phyloP scores from a whole-genome alignment of 2,113 vertebrate species.

The Lota lota region DNA sequence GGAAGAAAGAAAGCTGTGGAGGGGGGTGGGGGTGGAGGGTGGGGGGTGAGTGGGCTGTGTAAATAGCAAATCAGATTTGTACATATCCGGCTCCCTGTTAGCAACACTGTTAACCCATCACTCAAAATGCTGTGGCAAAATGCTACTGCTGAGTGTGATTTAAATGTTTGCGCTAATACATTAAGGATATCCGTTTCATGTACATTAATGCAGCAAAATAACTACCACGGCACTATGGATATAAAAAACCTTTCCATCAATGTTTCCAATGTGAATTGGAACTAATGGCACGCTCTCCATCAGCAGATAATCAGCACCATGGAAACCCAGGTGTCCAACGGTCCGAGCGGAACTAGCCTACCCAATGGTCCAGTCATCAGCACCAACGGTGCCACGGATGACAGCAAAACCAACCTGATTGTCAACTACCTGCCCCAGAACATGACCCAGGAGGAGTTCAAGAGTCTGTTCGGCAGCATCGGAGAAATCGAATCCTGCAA shows the following conservation, averaged over 20 bases:
- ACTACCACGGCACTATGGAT: neutral
- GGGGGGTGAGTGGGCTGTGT: neutral
- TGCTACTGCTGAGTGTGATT: no score
- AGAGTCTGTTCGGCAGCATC: constrained; percentile 93
- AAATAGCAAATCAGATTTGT: constrained; percentile 49
- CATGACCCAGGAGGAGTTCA: constrained; percentile 97
- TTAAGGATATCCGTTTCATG: no score
- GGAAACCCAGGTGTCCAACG: constrained; percentile 96
- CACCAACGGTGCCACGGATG: constrained; percentile 83
- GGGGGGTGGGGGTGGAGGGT: neutral
- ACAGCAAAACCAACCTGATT: constrained; percentile 97
- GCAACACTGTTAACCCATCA: constrained; percentile 29
- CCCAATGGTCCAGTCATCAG: constrained; percentile 89
- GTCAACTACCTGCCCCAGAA: constrained; percentile 98
- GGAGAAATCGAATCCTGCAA: constrained; percentile 97
- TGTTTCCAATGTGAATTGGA: constrained; percentile 25
- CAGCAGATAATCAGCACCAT: constrained; percentile 98
- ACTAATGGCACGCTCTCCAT: constrained; percentile 70
- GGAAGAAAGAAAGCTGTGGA: constrained; percentile 30
- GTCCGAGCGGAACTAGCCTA: constrained; percentile 86
- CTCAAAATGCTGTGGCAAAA: no score
- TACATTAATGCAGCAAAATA: no score
- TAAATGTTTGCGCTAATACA: no score
- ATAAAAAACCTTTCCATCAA: constrained; percentile 1
- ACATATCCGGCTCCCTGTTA: constrained; percentile 42